phyloP scores from a whole-genome alignment of 2,113 vertebrate species.

The Muscicapa adusta region DNA sequence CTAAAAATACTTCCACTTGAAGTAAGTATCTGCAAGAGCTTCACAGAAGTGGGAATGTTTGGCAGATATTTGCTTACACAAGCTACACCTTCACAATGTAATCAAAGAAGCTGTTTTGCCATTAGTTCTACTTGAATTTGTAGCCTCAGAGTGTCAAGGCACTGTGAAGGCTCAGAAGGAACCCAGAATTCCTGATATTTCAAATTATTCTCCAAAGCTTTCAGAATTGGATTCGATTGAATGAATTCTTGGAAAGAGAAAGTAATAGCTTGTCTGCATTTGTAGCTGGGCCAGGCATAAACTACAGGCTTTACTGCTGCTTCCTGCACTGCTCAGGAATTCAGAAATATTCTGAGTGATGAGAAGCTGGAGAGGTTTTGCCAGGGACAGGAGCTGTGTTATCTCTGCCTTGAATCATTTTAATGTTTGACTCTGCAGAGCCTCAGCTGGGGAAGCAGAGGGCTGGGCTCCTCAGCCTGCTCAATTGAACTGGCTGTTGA shows the following conservation, averaged over 20 bases:
- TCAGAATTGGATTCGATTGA: slow-evolving; percentile 30
- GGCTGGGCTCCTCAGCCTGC: neutral
- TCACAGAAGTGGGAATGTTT: neutral
- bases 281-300: slow-evolving; percentile 49
- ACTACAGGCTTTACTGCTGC: slow-evolving; percentile 16
- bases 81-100: slow-evolving; percentile 30
- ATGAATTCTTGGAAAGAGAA: slow-evolving; percentile 54
- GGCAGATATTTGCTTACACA: slow-evolving; percentile 42
- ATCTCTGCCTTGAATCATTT: slow-evolving; percentile 28
- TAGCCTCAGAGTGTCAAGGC: neutral
- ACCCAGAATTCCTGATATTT: slow-evolving; percentile 10
- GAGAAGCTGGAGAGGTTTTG: slow-evolving; percentile 33
- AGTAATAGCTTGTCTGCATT: slow-evolving; percentile 14
- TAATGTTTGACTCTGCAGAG: neutral
- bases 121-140: slow-evolving; percentile 47
- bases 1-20: slow-evolving; percentile 36
- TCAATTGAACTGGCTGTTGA: neutral
- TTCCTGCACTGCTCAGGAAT: slow-evolving; percentile 12
- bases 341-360: neutral
- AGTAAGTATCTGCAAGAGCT: neutral
- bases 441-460: neutral
- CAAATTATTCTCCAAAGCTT: slow-evolving; percentile 29
- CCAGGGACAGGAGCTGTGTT: neutral
- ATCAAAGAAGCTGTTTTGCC: slow-evolving; percentile 10
- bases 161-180: neutral